phyloP scores from a whole-genome alignment of 2,113 vertebrate genomes.

The Rutilus rutilus region DNA sequence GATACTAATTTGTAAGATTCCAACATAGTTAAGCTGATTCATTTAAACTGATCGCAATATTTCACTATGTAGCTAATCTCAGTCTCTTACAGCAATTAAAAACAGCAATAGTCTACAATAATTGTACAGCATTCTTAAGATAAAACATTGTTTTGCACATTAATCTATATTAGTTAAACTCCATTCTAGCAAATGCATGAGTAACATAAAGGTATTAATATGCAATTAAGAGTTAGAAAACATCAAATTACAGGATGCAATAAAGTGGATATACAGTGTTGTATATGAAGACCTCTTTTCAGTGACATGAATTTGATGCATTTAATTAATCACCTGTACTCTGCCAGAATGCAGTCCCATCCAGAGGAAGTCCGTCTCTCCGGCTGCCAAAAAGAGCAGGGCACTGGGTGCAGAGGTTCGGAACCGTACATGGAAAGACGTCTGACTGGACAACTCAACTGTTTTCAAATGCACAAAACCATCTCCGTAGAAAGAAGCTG shows the following conservation, averaged over 20 bases:
- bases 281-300: neutral
- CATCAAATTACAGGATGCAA: neutral
- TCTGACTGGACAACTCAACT: constrained; percentile 72
- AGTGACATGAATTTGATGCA: neutral
- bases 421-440: constrained; percentile 81
- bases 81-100: neutral
- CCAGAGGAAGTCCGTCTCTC: constrained; percentile 79
- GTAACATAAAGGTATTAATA: no score
- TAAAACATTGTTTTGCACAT: neutral
- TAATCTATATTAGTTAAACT: no score
- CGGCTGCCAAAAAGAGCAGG: constrained; percentile 85
- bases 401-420: constrained; percentile 80
- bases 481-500: constrained; percentile 88
- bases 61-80: neutral
- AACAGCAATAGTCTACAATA: neutral
- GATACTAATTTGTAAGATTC: neutral
- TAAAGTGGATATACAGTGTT: neutral
- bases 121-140: neutral
- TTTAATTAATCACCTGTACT: constrained; percentile 71
- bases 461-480: constrained; percentile 81
- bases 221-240: neutral
- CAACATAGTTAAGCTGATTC: neutral
- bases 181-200: neutral
- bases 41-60: neutral
- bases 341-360: constrained; percentile 80